phyloP scores from a whole-genome alignment of 2,888 invertebrate species.

The Drosophila neonasuta region DNA sequence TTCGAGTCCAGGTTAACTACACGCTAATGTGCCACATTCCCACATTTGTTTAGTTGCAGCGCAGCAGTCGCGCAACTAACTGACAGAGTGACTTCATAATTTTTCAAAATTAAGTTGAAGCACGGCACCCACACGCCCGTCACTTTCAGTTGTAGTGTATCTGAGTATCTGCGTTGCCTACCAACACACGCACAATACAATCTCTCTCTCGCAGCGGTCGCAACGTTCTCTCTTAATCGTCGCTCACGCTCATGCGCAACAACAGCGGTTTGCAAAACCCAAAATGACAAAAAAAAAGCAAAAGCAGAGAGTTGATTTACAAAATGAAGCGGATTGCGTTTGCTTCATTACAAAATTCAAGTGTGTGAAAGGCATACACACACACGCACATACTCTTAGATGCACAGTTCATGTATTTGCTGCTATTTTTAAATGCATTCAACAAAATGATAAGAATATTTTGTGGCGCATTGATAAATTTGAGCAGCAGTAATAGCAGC shows the following conservation, averaged over 20 bases:
- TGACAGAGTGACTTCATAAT: conserved; percentile 50
- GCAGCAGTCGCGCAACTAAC: neutral
- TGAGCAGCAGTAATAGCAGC: conserved; percentile 20
- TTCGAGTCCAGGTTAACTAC: conserved; percentile 53
- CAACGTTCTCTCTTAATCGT: conserved; percentile 5
- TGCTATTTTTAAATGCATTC: conserved; percentile 60
- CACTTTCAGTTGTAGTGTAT: conserved; percentile 42
- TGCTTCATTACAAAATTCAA: conserved; percentile 19
- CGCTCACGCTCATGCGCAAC: conserved; percentile 64
- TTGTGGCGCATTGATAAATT: conserved; percentile 53
- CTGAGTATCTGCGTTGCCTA: conserved; percentile 12
- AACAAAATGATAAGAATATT: conserved; percentile 61
- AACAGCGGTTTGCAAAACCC: conserved; percentile 46
- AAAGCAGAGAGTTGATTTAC: conserved; percentile 27
- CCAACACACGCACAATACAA: conserved; percentile 7
- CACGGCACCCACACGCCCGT: conserved; percentile 42
- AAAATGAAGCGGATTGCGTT: conserved; percentile 16
- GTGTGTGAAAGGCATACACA: conserved; percentile 20
- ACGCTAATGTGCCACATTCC: conserved; percentile 63
- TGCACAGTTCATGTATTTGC: conserved; percentile 41
- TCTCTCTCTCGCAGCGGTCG: conserved; percentile 11
- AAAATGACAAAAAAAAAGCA: conserved; percentile 34
- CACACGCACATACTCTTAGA: conserved; percentile 15
- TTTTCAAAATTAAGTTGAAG: conserved; percentile 33
- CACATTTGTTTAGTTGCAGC: conserved; percentile 44